Evolutionary conservation across 2,113 vertebrate species (phyloP).

Genomic region (Clarias macrocephalus): DNA sequence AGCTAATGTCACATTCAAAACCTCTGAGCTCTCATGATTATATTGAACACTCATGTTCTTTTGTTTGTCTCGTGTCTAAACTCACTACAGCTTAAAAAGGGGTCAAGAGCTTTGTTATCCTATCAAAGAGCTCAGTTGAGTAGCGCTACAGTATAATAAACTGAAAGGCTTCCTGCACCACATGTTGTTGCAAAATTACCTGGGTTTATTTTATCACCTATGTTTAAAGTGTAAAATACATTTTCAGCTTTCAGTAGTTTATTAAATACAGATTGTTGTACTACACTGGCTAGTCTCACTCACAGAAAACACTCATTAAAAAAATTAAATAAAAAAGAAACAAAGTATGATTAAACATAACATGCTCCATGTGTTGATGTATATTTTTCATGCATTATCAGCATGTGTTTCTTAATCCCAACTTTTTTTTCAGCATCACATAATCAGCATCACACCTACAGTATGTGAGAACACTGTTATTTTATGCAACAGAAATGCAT

Average conservation of each 20-base stretch:
- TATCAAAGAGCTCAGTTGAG: background rate
- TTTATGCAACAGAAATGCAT: no score
- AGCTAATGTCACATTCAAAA: background rate
- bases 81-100: background rate
- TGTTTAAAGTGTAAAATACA: background rate
- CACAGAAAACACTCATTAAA: background rate
- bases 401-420: background rate
- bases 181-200: background rate
- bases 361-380: background rate
- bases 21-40: background rate
- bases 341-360: background rate
- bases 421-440: background rate
- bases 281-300: background rate
- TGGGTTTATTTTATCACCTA: background rate
- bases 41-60: background rate
- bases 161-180: background rate
- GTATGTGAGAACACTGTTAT: no score
- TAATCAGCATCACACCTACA: no score
- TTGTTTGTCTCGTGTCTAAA: background rate
- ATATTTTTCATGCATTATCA: background rate
- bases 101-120: background rate
- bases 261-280: background rate
- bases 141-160: background rate
- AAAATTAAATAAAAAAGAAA: background rate
- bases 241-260: background rate